Base-by-base conservation (phyloP, 2,888 invertebrate genomes). In the Zygaena filipendulae region DNA sequence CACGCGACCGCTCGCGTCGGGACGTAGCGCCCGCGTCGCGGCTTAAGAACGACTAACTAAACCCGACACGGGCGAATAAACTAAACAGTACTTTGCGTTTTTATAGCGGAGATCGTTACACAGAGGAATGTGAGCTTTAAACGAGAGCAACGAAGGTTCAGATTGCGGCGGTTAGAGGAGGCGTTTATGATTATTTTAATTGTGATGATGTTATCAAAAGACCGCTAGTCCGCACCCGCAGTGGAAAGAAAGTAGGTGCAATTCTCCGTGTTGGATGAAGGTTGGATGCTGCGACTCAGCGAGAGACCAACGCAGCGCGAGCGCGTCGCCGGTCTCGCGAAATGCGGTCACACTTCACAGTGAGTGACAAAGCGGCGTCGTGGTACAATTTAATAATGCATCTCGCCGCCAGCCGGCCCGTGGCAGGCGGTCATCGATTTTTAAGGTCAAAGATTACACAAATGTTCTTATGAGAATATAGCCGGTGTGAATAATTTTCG, bases 211-310 rank as follows among this genome's bases (percentile, higher is more conserved):
- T n/a, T n/a, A n/a, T n/a, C n/a, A n/a, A n/a, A n/a, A 53, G 49
- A 45, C 51, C 40, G 57, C 59, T 67, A 64, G 66, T 56, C n/a
- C n/a, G n/a, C n/a, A n/a, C n/a, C n/a, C 70, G 70, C 64, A 64
- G 59, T 57, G 52, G 59, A 64, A 72, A 72, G 72, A 71, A 75
- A 74, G 74, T 74, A 68, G 71, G 68, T 55, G 67, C 71, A 62
- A 71, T 71, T 70, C 64, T 61, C 53, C 42, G 42, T 40, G 45
- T 49, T 56, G 51, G 69, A 68, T 64, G 68, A 7, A 16, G 16
- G 16, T 62, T 74, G 71, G 57, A 58, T 54, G 53, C 50, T 49
- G 45, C 40, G 46, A 43, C 39, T 40, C 45, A 6, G 16, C 16
- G 16, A 16, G 4, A 7, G 5, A 7, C 4, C 16, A 7, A 16